Conservation (phyloP, 2,888 invertebrate genomes). For the Belgica antarctica region DNA sequence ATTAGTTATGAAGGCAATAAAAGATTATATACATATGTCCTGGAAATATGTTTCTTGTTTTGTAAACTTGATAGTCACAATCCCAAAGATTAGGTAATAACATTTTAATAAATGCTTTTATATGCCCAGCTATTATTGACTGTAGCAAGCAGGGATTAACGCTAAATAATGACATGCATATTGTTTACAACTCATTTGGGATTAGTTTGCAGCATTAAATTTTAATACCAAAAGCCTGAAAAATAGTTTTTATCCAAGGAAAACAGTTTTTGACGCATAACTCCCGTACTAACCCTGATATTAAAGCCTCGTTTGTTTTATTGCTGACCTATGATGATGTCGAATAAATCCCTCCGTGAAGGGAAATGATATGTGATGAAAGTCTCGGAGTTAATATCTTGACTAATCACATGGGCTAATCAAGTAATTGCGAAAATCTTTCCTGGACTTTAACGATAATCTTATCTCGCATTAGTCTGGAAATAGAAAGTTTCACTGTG, state of each 20-base stretch:
- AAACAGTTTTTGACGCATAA: no score
- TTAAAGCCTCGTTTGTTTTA: conserved; percentile 23
- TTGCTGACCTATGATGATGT: conserved; percentile 29
- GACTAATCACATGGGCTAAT: not conserved
- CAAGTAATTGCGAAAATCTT: not conserved
- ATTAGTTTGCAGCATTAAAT: no score
- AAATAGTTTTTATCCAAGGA: no score
- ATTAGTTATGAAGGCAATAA: not conserved
- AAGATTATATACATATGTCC: conserved; percentile 1
- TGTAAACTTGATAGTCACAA: not conserved
- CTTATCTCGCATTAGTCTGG: not conserved
- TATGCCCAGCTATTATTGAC: not conserved
- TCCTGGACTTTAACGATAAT: not conserved
- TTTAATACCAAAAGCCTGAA: no score
- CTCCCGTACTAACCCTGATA: not conserved
- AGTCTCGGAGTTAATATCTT: conserved; percentile 19
- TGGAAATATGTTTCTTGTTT: not conserved
- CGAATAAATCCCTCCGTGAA: conserved; percentile 8
- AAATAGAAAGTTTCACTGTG: not conserved
- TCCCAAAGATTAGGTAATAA: conserved; percentile 6
- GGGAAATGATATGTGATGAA: not conserved
- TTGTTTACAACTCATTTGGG: no score
- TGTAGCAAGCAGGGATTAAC: no score
- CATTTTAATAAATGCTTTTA: conserved; percentile 17
- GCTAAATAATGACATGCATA: no score